Percentiles rank a stretch among this genome's conserved stretches.
Conservation (phyloP, 2,113 vertebrate genomes). For the Girardinichthys multiradiatus region DNA sequence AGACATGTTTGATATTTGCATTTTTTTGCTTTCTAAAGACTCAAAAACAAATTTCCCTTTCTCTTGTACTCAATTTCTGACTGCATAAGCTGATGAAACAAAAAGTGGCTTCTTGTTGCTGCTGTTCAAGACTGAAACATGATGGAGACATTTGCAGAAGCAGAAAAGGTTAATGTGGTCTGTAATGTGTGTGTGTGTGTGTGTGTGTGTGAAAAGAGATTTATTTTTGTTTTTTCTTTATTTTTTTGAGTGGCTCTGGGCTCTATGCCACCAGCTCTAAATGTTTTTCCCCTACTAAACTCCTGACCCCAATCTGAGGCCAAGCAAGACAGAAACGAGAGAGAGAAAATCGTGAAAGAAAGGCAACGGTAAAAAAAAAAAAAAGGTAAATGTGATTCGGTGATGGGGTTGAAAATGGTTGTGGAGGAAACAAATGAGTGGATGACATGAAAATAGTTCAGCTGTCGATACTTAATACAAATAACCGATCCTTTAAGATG, state of each 20-base stretch:
- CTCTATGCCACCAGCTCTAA: conserved; percentile 75
- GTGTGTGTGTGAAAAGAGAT: conserved; percentile 66
- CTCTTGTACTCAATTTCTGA: conserved; percentile 56
- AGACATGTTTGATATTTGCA: conserved; percentile 37
- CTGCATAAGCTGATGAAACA: conserved; percentile 52
- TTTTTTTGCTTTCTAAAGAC: conserved; percentile 64
- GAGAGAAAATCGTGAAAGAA: conserved; percentile 47
- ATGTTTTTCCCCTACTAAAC: conserved; percentile 83
- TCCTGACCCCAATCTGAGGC: conserved; percentile 80
- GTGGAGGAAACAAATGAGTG: conserved; percentile 22
- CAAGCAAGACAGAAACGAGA: conserved; percentile 68
- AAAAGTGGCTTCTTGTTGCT: conserved; percentile 42
- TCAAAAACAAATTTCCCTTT: conserved; percentile 46
- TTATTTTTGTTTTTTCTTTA: conserved; percentile 47
- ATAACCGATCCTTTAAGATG: neutral
- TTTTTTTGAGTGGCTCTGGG: conserved; percentile 68
- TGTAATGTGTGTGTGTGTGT: conserved; percentile 68
- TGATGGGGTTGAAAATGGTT: conserved; percentile 38
- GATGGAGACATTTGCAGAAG: conserved; percentile 75
- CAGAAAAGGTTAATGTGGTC: conserved; percentile 77
- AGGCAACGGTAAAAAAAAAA: neutral
- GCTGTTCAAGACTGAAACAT: conserved; percentile 67
- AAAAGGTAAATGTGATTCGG: conserved; percentile 46
- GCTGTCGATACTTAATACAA: conserved; percentile 16
- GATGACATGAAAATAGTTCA: conserved; percentile 6